phyloP scores from a whole-genome alignment of 2,888 invertebrate species.

The Thereva nobilitata region DNA sequence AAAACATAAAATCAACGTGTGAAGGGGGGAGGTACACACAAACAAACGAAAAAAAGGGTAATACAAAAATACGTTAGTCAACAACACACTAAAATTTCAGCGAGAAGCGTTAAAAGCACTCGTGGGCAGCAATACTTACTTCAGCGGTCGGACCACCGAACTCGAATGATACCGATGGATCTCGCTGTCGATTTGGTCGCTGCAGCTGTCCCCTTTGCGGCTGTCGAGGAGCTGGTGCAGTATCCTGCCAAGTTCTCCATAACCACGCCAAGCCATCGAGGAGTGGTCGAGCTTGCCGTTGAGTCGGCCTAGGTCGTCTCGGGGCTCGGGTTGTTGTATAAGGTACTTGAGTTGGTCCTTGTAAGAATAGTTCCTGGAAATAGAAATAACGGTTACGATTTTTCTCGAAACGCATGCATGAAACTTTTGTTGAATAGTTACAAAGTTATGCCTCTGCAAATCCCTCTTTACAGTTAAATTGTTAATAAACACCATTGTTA shows the following conservation, averaged over 20 bases:
- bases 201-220: constrained; percentile 20
- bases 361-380: constrained; percentile 62
- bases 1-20: constrained; percentile 25
- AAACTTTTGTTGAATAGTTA: too few species aligned
- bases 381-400: neutral
- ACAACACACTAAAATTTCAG: constrained; percentile 9
- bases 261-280: constrained; percentile 64
- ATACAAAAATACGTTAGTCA: constrained; percentile 16
- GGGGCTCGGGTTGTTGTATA: constrained; percentile 48
- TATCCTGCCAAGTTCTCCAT: constrained; percentile 65
- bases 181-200: neutral
- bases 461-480: too few species aligned
- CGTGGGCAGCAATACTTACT: constrained; percentile 10
- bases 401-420: neutral
- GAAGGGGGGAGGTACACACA: constrained; percentile 21
- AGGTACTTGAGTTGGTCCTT: constrained; percentile 56
- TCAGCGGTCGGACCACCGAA: constrained; percentile 9
- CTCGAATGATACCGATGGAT: neutral
- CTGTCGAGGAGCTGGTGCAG: constrained; percentile 58
- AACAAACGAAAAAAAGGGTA: constrained; percentile 4
- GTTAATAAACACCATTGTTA: too few species aligned
- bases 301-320: constrained; percentile 53
- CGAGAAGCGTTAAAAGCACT: constrained; percentile 10
- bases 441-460: too few species aligned
- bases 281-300: constrained; percentile 59